Conservation (phyloP, 1,140 invertebrate species). For the Nephila pilipes region DNA sequence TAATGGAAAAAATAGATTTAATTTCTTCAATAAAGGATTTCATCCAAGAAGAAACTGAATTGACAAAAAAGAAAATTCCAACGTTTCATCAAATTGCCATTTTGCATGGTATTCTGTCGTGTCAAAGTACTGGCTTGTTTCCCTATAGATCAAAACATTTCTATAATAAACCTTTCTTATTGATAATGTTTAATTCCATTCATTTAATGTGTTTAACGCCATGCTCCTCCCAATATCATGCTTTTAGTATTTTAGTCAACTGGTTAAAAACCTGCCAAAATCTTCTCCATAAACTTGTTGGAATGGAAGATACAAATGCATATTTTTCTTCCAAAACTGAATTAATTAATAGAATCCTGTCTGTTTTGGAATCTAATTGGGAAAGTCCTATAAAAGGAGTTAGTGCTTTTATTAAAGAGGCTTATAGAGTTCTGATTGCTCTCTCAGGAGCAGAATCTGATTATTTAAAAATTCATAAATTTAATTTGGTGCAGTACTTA, state of each 20-base stretch:
- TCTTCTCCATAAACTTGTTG: not conserved
- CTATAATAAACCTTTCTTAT: constrained; percentile 17
- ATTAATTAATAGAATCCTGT: not conserved
- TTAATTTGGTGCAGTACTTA: constrained; percentile 5
- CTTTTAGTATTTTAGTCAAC: constrained; percentile 39
- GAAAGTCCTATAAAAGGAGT: constrained; percentile 65
- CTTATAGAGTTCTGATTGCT: constrained; percentile 27
- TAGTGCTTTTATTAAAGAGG: constrained; percentile 47
- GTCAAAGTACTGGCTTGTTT: not conserved
- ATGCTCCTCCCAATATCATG: constrained; percentile 41
- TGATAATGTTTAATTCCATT: constrained; percentile 38
- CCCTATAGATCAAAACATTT: not conserved
- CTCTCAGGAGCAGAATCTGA: constrained; percentile 15
- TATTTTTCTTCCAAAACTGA: not conserved
- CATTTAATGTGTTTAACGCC: constrained; percentile 8
- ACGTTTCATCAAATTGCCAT: constrained; percentile 55
- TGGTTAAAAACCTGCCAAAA: constrained; percentile 61
- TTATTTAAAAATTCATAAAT: not conserved
- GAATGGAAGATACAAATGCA: not conserved
- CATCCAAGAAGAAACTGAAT: not conserved
- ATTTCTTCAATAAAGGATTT: not conserved
- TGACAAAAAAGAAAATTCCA: not conserved
- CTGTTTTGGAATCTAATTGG: constrained; percentile 54
- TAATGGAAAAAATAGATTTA: not conserved
- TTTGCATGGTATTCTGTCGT: constrained; percentile 60